phyloP scores from a whole-genome alignment of 2,888 invertebrate genomes.

The Mechanitis mazaeus region DNA sequence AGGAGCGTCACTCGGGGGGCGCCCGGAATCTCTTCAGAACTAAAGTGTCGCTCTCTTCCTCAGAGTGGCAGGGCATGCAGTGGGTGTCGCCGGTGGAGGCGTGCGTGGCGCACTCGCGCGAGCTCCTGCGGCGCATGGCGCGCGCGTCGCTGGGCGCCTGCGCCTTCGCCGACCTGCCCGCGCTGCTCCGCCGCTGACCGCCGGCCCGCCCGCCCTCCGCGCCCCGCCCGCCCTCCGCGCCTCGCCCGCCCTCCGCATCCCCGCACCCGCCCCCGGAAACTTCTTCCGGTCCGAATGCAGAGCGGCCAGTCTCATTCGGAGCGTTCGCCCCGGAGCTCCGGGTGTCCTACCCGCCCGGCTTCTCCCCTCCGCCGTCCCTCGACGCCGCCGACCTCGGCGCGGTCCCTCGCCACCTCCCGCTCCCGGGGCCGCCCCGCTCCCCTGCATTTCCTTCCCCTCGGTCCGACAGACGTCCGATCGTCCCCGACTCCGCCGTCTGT shows the following conservation, averaged over 20 bases:
- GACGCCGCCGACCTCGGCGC: conserved; percentile 6
- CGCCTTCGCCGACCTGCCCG: conserved; percentile 95
- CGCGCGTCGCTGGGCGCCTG: conserved; percentile 92
- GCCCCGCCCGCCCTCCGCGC: conserved; percentile 21
- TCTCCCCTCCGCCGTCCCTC: conserved; percentile 8
- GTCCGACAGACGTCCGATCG: neutral
- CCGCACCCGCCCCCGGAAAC: neutral
- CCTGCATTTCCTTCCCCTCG: neutral
- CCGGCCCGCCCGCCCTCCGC: conserved; percentile 56
- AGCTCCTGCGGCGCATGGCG: conserved; percentile 93
- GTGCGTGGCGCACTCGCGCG: conserved; percentile 92
- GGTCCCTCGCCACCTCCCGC: neutral
- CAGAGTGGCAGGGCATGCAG: conserved; percentile 94
- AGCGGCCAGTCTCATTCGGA: conserved; percentile 95
- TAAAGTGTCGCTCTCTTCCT: neutral
- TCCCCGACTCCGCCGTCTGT: neutral
- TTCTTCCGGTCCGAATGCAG: too few species aligned
- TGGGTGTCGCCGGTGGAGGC: conserved; percentile 95
- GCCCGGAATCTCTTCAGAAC: neutral
- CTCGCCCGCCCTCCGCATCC: conserved; percentile 9
- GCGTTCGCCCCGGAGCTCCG: conserved; percentile 86
- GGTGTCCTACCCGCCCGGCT: conserved; percentile 49
- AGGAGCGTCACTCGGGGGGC: conserved; percentile 28
- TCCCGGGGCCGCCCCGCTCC: neutral
- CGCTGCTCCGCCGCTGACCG: conserved; percentile 85